Percentiles rank a stretch among this genome's conserved stretches.
phyloP scores from a whole-genome alignment of 2,888 invertebrate species.

The Drosophila mimetica region DNA sequence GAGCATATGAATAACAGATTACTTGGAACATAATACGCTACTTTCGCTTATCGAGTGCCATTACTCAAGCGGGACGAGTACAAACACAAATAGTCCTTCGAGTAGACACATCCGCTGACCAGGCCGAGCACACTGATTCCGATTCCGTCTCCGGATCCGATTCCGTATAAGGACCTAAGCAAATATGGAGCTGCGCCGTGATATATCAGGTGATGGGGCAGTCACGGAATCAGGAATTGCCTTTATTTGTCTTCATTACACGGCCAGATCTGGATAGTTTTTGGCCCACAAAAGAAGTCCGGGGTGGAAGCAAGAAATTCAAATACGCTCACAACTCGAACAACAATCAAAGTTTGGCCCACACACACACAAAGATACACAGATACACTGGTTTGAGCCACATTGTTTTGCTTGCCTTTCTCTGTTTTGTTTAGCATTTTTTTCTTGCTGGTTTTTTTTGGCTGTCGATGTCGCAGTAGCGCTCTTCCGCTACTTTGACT shows the following conservation, averaged over 20 bases:
- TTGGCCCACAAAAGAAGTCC: not conserved
- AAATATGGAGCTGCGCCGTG: constrained; percentile 63
- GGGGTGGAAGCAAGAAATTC: constrained; percentile 21
- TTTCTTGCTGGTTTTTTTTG: constrained; percentile 1
- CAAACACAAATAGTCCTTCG: constrained; percentile 11
- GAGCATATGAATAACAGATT: not conserved
- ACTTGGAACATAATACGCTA: constrained; percentile 9
- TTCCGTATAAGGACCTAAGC: too few species aligned
- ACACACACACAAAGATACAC: too few species aligned
- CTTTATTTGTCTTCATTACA: constrained; percentile 67
- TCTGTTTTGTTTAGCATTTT: constrained; percentile 9
- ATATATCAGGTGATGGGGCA: constrained; percentile 23
- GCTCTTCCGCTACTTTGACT: constrained; percentile 37
- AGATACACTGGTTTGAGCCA: not conserved
- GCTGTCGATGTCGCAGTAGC: constrained; percentile 13
- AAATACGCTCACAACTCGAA: constrained; percentile 37
- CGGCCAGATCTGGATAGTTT: constrained; percentile 8
- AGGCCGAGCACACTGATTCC: constrained; percentile 13
- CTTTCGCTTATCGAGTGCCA: constrained; percentile 7
- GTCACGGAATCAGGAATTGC: constrained; percentile 57
- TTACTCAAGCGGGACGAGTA: constrained; percentile 4
- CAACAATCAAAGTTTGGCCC: constrained; percentile 31
- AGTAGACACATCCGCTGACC: constrained; percentile 28
- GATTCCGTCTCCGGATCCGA: not conserved
- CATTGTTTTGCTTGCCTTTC: constrained; percentile 31